Conservation (phyloP, 2,888 invertebrate genomes). For the Stenoptilia bipunctidactyla region DNA sequence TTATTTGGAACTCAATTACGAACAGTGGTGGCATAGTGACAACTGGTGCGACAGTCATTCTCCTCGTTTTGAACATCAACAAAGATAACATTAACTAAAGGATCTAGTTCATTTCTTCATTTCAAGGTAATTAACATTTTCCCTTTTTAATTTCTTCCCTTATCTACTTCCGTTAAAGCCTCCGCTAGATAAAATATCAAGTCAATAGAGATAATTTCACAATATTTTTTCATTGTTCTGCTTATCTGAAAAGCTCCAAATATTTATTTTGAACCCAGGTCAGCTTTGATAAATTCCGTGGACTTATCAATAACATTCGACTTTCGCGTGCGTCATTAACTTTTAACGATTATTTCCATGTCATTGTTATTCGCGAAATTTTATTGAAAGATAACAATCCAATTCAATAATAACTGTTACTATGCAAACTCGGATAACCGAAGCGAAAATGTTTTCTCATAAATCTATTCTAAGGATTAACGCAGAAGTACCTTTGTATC, state of each 20-base stretch:
- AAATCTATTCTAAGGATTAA: background rate
- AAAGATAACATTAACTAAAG: slow-evolving; percentile 46
- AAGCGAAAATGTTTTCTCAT: slow-evolving; percentile 6
- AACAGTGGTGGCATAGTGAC: slow-evolving; percentile 67
- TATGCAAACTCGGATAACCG: too few species aligned
- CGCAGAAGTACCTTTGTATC: slow-evolving; percentile 3
- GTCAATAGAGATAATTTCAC: too few species aligned
- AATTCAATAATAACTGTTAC: too few species aligned
- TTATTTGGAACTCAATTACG: slow-evolving; percentile 43
- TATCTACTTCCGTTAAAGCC: too few species aligned
- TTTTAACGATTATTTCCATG: too few species aligned
- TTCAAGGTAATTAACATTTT: slow-evolving; percentile 39
- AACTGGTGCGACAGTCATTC: slow-evolving; percentile 63
- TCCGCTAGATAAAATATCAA: too few species aligned
- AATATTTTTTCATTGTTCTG: too few species aligned
- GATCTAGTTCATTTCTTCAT: slow-evolving; percentile 38
- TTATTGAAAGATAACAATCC: too few species aligned
- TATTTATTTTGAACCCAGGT: slow-evolving; percentile 1
- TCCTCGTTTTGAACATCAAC: slow-evolving; percentile 56
- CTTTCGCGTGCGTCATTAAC: too few species aligned
- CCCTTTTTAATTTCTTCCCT: too few species aligned
- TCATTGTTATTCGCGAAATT: too few species aligned
- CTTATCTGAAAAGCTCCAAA: background rate
- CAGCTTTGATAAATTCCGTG: background rate
- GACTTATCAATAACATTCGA: too few species aligned